phyloP scores from a whole-genome alignment of 2,797 vertebrate species.

The Gymnothorax javanicus region DNA sequence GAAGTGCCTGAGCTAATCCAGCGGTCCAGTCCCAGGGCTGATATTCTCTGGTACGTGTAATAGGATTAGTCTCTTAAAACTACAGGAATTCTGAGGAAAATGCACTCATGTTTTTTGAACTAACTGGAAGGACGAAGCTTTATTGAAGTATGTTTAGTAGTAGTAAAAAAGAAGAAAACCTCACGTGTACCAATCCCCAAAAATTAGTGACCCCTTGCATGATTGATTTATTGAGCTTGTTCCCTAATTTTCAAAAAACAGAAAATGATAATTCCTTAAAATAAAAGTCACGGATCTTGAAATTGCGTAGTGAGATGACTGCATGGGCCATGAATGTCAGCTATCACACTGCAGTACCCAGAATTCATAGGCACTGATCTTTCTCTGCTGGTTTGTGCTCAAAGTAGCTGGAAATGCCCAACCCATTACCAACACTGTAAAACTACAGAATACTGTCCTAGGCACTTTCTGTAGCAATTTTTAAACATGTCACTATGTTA shows the following conservation, averaged over 20 bases:
- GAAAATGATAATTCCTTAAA: neutral
- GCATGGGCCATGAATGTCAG: neutral
- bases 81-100: slow-evolving; percentile 34
- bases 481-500: too few relatives aligned
- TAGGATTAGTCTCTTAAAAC: slow-evolving; percentile 48
- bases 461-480: too few relatives aligned
- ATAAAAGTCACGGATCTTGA: neutral
- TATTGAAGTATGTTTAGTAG: neutral
- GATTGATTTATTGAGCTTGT: neutral
- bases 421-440: too few relatives aligned
- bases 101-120: slow-evolving; percentile 39
- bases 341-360: neutral
- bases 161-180: neutral
- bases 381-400: too few relatives aligned
- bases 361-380: too few relatives aligned
- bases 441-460: too few relatives aligned
- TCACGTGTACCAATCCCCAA: neutral
- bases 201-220: neutral
- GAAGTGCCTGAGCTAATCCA: slow-evolving; percentile 43
- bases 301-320: too few relatives aligned
- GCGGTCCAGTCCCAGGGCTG: slow-evolving; percentile 48
- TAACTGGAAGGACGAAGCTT: slow-evolving; percentile 30
- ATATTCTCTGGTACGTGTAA: slow-evolving; percentile 48
- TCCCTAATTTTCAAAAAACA: neutral
- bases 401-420: too few relatives aligned